A percentile compares a stretch with the other conserved stretches of the same genome.
These are phyloP conservation scores for Philereme vetulata DNA, from an alignment of 2,888 invertebrate species.

Conservation along the genomic window DNA sequence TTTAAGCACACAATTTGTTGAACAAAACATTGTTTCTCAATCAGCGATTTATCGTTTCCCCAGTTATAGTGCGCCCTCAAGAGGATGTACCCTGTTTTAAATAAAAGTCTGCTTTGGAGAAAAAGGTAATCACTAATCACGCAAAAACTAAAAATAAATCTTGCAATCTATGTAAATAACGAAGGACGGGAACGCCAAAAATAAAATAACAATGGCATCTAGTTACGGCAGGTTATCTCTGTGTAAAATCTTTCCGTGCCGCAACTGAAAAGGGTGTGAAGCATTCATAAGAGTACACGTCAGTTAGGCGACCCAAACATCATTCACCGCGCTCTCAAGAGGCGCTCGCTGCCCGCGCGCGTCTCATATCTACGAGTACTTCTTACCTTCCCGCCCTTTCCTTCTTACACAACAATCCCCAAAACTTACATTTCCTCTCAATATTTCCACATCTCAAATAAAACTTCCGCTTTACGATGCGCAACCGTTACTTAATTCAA, in stretches of 20 bases:
- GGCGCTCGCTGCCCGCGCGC: conserved; percentile 60
- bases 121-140: too few relatives aligned
- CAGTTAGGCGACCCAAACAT: conserved; percentile 71
- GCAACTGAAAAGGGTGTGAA: conserved; percentile 60
- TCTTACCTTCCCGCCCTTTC: conserved; percentile 57
- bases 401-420: conserved; percentile 50
- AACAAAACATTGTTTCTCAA: too few relatives aligned
- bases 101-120: not conserved
- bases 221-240: conserved; percentile 53
- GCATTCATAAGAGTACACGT: conserved; percentile 71
- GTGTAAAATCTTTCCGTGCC: conserved; percentile 54
- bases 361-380: conserved; percentile 61
- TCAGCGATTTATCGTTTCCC: too few relatives aligned
- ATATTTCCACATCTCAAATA: conserved; percentile 47
- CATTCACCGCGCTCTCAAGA: conserved; percentile 69
- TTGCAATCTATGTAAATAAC: too few relatives aligned
- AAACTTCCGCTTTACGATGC: conserved; percentile 50
- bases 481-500: conserved; percentile 45
- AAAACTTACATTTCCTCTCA: conserved; percentile 51
- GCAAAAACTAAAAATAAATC: too few relatives aligned
- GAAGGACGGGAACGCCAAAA: conserved; percentile 8
- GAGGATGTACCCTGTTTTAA: too few relatives aligned
- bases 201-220: conserved; percentile 51
- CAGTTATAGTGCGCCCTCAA: too few relatives aligned
- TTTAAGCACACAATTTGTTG: too few relatives aligned